Evolutionary conservation across 2,888 invertebrate species (phyloP).

Genomic region (Griposia aprilina): DNA sequence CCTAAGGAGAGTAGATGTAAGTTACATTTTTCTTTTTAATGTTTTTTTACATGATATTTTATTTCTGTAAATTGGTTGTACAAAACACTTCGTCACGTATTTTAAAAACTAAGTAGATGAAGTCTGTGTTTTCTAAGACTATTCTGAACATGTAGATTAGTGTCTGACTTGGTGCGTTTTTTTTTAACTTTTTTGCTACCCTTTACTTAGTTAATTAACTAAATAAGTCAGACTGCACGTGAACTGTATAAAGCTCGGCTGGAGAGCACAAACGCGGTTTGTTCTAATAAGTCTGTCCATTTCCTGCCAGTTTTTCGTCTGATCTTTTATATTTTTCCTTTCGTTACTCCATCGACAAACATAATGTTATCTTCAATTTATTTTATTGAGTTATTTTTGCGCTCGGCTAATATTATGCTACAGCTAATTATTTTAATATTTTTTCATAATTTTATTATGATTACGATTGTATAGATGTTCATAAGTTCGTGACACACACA

Average conservation of each 20-base stretch:
- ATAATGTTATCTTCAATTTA: not conserved
- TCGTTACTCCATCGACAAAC: not conserved
- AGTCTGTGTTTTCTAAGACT: not conserved
- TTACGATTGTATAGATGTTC: not conserved
- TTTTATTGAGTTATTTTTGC: not conserved
- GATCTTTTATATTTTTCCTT: not conserved
- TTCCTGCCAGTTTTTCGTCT: not conserved
- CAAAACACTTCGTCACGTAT: not conserved
- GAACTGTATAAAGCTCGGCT: not conserved
- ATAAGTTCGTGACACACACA: not conserved
- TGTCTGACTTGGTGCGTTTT: not conserved
- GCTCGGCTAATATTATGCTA: not conserved
- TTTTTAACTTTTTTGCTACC: not conserved
- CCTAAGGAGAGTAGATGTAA: constrained; percentile 86
- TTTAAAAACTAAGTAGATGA: not conserved
- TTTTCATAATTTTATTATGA: not conserved
- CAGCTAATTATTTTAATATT: not conserved
- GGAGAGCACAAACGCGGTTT: not conserved
- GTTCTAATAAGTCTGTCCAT: not conserved
- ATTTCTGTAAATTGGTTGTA: not conserved
- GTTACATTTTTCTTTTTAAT: constrained; percentile 60
- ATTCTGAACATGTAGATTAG: not conserved
- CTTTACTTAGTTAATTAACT: not conserved
- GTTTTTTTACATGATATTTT: too few species aligned
- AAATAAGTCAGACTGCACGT: not conserved